Percentiles rank a stretch among this genome's conserved stretches.
These are phyloP conservation scores for Datnioides undecimradiatus DNA, from an alignment of 2,113 vertebrate species.

Conservation along the genomic window DNA sequence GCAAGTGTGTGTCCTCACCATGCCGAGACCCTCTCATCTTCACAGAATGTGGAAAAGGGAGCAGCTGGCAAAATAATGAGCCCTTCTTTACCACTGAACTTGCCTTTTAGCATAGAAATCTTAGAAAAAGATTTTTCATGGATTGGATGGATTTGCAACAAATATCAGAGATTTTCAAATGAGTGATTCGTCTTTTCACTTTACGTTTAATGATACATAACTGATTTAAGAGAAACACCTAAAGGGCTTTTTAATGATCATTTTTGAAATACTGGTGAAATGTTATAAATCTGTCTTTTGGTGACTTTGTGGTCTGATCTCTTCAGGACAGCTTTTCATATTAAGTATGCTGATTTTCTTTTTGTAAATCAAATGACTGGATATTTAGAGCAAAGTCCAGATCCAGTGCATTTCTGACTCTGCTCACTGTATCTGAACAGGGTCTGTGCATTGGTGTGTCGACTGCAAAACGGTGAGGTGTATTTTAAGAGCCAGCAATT, in stretches of 20 bases:
- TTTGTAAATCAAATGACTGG: conserved; percentile 9
- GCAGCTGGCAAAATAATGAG: neutral
- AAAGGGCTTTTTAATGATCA: neutral
- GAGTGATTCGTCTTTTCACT: neutral
- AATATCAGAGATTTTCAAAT: neutral
- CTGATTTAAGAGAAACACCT: neutral
- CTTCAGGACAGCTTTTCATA: neutral
- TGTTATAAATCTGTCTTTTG: conserved; percentile 12
- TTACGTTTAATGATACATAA: neutral
- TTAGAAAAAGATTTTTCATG: neutral
- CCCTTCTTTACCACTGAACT: neutral
- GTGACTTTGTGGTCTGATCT: neutral
- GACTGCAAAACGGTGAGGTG: conserved; percentile 13
- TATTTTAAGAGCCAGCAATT: conserved; percentile 3
- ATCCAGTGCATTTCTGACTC: neutral
- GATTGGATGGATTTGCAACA: neutral
- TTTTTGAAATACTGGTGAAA: neutral
- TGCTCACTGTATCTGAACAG: neutral
- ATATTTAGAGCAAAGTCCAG: conserved; percentile 26
- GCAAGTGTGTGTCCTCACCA: conserved; percentile 1
- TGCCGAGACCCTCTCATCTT: conserved; percentile 14
- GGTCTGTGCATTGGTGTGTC: conserved; percentile 1
- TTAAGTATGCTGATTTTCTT: neutral
- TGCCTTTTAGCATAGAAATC: neutral
- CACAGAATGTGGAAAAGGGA: conserved; percentile 5